Evolutionary conservation across 2,888 invertebrate species (phyloP).

Genomic region (Drosophila limbata): DNA sequence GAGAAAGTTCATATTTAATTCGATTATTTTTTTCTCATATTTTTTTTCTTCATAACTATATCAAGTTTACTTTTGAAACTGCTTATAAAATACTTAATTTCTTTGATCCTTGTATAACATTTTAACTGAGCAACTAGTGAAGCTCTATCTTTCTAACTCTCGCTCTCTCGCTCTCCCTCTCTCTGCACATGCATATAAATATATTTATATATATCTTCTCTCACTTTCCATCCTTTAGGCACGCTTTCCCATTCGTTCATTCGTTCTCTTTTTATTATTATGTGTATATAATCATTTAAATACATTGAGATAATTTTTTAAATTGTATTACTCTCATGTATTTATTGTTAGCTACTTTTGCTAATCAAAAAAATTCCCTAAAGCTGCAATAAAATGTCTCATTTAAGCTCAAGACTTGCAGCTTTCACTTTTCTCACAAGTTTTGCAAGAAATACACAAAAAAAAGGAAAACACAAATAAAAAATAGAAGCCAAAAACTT

Average conservation of each 20-base stretch:
- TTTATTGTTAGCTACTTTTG: slow-evolving; percentile 10
- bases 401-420: slow-evolving; percentile 1
- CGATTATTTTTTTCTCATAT: slow-evolving; percentile 16
- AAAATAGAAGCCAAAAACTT: neutral
- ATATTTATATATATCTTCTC: neutral
- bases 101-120: neutral
- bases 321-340: neutral
- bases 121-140: slow-evolving; percentile 15
- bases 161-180: neutral
- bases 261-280: slow-evolving; percentile 18
- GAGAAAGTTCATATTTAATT: slow-evolving; percentile 17
- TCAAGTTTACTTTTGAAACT: slow-evolving; percentile 2
- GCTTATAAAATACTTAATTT: slow-evolving; percentile 17
- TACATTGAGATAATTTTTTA: slow-evolving; percentile 29
- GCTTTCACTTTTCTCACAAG: neutral
- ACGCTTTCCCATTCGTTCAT: slow-evolving; percentile 14
- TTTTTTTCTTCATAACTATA: neutral
- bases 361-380: slow-evolving; percentile 27
- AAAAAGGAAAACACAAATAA: neutral
- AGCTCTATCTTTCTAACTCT: neutral
- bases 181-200: neutral
- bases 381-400: slow-evolving; percentile 29
- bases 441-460: neutral
- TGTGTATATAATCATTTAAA: slow-evolving; percentile 15
- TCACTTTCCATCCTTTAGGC: slow-evolving; percentile 13